Evolutionary conservation across 2,113 vertebrate species (phyloP).

Genomic region (Poicephalus gulielmi): DNA sequence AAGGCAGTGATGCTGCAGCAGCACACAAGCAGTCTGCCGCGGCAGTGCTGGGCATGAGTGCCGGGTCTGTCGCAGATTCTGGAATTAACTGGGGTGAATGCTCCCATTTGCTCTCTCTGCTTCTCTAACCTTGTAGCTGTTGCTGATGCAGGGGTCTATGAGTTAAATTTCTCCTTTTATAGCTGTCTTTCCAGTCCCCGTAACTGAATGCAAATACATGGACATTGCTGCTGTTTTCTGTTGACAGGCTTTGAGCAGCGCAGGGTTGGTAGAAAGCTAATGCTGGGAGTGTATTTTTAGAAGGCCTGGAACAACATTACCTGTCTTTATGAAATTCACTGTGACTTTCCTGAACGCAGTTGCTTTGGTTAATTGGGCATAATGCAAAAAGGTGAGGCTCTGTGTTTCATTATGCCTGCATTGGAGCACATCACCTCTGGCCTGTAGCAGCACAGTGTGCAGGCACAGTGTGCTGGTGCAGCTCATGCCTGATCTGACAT

Average conservation of each 20-base stretch:
- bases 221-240: neutral
- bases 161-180: neutral
- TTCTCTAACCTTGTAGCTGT: neutral
- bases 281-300: neutral
- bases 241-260: neutral
- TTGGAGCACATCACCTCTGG: neutral
- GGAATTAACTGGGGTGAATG: neutral
- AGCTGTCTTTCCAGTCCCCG: neutral
- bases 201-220: neutral
- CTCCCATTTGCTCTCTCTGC: neutral
- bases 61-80: neutral
- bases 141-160: neutral
- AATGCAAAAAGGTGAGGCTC: neutral
- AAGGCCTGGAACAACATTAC: neutral
- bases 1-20: neutral
- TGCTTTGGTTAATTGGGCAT: neutral
- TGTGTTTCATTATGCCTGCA: neutral
- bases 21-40: neutral
- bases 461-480: fast-evolving
- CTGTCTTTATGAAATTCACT: neutral
- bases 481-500: neutral
- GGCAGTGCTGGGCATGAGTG: fast-evolving
- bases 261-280: neutral
- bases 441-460: neutral
- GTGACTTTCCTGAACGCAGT: neutral